Evolutionary conservation across 2,113 vertebrate species (phyloP), one percentile per base, ranked within the genome.

Genomic region (Brachionichthys hirsutus): DNA sequence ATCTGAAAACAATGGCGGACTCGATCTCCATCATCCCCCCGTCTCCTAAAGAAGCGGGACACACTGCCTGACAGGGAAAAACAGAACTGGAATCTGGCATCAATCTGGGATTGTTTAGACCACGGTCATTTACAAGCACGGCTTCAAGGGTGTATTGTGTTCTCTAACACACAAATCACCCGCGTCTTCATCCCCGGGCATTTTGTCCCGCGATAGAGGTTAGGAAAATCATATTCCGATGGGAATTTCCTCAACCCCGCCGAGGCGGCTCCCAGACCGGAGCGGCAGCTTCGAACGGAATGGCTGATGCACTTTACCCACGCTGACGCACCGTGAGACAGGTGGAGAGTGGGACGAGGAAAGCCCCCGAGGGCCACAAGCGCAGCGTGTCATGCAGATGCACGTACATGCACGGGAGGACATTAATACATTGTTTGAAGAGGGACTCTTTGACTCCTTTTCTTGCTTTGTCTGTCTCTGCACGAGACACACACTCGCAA

Each of bases 281-380:
- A 75, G 75, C 55, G 67, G 58, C 62, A 18, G 49, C 67, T 79
- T 85, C 72, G 78, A 77, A 87, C 74, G 64, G 78, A 87, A 83
- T 79, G 48, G 54, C 46, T 77, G 73, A 85, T 77, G 77, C 70
- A 58, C 67, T 46, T 58, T 84, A 84, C 75, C 79, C 78, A 73
- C 49, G 73, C 85, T 67, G 60, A 46, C 16, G 41, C 74, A 51
- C 69, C 78, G 63, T 40, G 43, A 63, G 73, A 50, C 0, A 1
- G 38, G 20, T 1, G 34, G 34, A 0, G 9, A 14, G 22, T 2
- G n/a, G 11, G 34, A 4, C 2, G 36, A 42, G 13, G 7, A 8
- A 1, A 19, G 16, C 64, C 62, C 51, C n/a, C 49, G 51, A 76
- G 70, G 53, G 62, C 48, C 42, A 47, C 15, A 35, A 30, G 54